Conservation (phyloP, 2,113 vertebrate species). For the Chunga burmeisteri region DNA sequence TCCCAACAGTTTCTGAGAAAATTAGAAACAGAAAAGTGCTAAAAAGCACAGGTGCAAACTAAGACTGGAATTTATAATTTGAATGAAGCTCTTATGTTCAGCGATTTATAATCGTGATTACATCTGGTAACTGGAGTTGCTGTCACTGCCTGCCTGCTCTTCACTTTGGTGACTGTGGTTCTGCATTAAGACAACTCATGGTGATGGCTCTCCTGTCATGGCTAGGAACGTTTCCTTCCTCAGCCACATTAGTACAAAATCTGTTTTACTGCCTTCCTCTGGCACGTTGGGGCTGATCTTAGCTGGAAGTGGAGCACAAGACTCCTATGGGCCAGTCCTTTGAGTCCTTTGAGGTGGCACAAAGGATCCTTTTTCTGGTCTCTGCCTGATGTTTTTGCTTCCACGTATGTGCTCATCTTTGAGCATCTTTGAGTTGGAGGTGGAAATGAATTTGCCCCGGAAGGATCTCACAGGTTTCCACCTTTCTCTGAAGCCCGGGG, state of each 20-base stretch:
- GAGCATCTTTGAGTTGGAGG: neutral
- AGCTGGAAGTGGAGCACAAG: neutral
- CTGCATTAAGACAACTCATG: neutral
- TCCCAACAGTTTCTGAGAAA: neutral
- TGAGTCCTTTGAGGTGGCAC: neutral
- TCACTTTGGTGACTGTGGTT: neutral
- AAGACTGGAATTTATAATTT: neutral
- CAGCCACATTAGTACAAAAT: neutral
- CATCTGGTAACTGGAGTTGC: neutral
- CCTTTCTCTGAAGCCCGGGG: neutral
- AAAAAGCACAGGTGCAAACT: neutral
- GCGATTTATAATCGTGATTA: neutral
- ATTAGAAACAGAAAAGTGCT: neutral
- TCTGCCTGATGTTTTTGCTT: neutral
- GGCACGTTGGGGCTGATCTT: neutral
- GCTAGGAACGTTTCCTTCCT: neutral
- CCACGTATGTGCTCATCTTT: neutral
- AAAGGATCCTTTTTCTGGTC: neutral
- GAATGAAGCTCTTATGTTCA: neutral
- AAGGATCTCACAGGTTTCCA: neutral
- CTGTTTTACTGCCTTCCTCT: neutral
- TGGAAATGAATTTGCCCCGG: neutral
- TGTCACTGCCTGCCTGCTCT: neutral
- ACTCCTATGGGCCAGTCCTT: neutral
- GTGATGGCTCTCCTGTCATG: neutral